phyloP scores from a whole-genome alignment of 64 coral and sea anemone genomes.

The Acropora yongei region DNA sequence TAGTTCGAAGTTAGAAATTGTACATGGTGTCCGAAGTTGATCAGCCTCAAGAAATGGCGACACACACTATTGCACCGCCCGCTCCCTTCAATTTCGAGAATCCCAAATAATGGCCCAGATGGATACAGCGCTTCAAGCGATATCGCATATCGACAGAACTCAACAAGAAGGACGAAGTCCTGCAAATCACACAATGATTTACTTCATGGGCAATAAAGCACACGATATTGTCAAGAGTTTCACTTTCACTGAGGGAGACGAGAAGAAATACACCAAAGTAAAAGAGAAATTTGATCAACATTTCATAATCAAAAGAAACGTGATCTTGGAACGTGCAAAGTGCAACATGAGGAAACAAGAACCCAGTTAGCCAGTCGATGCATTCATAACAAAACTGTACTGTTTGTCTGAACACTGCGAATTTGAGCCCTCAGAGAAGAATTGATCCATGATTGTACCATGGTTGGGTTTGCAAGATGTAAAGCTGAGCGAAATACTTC shows the following conservation, averaged over 20 bases:
- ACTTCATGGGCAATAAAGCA: constrained; percentile 45
- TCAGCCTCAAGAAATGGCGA: too few relatives aligned
- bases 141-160: constrained; percentile 20
- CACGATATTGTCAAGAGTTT: constrained; percentile 45
- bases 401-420: not conserved
- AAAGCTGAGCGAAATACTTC: constrained; percentile 36
- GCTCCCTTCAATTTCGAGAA: constrained; percentile 22
- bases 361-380: not conserved
- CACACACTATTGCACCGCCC: not conserved
- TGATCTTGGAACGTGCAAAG: constrained; percentile 34
- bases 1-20: not conserved
- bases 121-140: constrained; percentile 44
- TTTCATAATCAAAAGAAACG: constrained; percentile 19
- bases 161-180: constrained; percentile 5
- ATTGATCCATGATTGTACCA: constrained; percentile 39
- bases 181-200: constrained; percentile 54
- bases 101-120: constrained; percentile 49
- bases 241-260: not conserved
- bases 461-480: constrained; percentile 2
- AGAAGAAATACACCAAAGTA: not conserved
- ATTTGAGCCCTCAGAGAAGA: not conserved
- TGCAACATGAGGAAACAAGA: constrained; percentile 30
- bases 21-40: too few relatives aligned
- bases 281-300: constrained; percentile 18
- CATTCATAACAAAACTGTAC: constrained; percentile 37